Evolutionary conservation across 1,140 invertebrate species (phyloP).

Genomic region (Tetragnatha versicolor): DNA sequence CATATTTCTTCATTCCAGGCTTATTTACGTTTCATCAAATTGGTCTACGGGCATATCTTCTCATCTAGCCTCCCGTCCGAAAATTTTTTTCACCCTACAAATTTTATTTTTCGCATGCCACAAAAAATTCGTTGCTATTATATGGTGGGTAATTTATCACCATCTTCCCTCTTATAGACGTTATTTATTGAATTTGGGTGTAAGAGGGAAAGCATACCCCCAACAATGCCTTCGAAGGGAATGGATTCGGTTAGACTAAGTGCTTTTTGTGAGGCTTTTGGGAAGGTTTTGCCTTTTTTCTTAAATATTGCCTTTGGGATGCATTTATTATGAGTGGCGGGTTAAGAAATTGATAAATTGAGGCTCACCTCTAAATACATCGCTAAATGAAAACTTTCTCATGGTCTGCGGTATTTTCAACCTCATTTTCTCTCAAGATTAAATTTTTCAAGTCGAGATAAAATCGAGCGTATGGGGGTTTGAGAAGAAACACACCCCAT

Average conservation of each 20-base stretch:
- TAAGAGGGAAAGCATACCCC: slow-evolving; percentile 1
- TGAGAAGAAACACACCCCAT: too few relatives aligned
- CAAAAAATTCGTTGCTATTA: too few relatives aligned
- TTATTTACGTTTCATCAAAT: background rate
- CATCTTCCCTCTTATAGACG: slow-evolving; percentile 3
- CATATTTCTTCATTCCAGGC: background rate
- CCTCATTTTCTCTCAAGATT: too few relatives aligned
- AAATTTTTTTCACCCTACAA: too few relatives aligned
- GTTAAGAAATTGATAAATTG: slow-evolving; percentile 25
- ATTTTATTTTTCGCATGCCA: too few relatives aligned
- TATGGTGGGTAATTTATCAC: slow-evolving; percentile 39
- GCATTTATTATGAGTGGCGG: slow-evolving; percentile 11
- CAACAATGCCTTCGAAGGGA: background rate
- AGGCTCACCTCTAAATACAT: too few relatives aligned
- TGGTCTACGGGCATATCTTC: background rate
- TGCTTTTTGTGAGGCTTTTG: slow-evolving; percentile 6
- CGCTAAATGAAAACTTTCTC: too few relatives aligned
- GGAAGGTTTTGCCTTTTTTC: background rate
- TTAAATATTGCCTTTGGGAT: slow-evolving; percentile 27
- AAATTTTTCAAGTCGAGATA: too few relatives aligned
- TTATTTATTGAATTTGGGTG: slow-evolving; percentile 47
- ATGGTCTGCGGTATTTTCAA: too few relatives aligned
- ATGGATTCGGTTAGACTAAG: slow-evolving; percentile 36
- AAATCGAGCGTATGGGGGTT: too few relatives aligned
- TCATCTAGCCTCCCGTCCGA: too few relatives aligned